Conservation (phyloP, 2,888 invertebrate species). For the Drosophila nr. perissopoda region DNA sequence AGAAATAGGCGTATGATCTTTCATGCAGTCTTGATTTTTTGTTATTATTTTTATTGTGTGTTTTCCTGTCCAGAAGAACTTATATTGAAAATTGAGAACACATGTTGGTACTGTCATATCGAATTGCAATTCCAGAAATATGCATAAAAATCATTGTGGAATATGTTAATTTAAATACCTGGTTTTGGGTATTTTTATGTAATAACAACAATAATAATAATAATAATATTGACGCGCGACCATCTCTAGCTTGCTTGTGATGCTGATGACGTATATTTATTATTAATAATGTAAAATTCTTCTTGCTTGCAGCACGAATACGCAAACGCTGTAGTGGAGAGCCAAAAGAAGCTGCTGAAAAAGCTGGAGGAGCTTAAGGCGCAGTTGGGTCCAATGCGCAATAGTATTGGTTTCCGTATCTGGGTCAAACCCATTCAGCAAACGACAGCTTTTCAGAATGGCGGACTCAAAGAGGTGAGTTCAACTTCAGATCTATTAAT, state of each 20-base stretch:
- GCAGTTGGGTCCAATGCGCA: constrained; percentile 87
- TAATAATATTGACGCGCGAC: constrained; percentile 21
- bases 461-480: constrained; percentile 78
- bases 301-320: constrained; percentile 45
- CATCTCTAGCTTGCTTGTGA: constrained; percentile 35
- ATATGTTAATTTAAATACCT: not conserved
- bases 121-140: not conserved
- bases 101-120: not conserved
- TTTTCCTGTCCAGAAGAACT: not conserved
- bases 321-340: constrained; percentile 76
- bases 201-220: not conserved
- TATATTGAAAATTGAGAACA: not conserved
- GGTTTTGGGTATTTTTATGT: not conserved
- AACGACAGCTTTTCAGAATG: constrained; percentile 67
- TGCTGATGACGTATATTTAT: not conserved
- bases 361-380: constrained; percentile 90
- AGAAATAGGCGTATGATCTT: constrained; percentile 35
- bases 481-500: not conserved
- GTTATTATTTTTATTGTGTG: not conserved
- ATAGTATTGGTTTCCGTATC: constrained; percentile 85
- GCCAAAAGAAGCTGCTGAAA: constrained; percentile 90
- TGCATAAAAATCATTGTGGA: not conserved
- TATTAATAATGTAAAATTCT: not conserved
- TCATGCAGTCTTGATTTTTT: not conserved
- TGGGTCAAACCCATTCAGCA: constrained; percentile 74